phyloP scores from a whole-genome alignment of 2,888 invertebrate species.

The Heteropelma amictum region DNA sequence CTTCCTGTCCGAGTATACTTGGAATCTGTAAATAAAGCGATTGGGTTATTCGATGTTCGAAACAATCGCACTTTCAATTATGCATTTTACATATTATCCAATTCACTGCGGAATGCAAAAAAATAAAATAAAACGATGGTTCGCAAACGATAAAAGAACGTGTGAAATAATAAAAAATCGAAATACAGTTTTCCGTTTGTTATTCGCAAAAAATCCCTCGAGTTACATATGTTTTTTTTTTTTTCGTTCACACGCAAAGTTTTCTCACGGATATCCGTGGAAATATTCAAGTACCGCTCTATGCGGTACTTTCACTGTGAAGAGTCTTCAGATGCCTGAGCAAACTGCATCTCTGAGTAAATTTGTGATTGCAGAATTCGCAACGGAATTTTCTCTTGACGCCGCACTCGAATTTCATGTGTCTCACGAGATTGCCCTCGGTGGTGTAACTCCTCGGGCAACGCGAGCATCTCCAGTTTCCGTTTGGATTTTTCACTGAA shows the following conservation, averaged over 20 bases:
- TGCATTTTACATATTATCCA: too few relatives aligned
- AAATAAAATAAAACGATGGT: too few relatives aligned
- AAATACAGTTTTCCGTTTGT: slow-evolving; percentile 15
- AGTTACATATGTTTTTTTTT: slow-evolving; percentile 9
- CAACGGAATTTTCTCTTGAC: slow-evolving; percentile 82
- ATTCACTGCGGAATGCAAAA: too few relatives aligned
- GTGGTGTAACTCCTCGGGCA: slow-evolving; percentile 71
- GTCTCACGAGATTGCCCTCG: slow-evolving; percentile 75
- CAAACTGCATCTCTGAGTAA: slow-evolving; percentile 67
- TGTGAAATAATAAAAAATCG: too few relatives aligned
- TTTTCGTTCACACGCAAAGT: neutral
- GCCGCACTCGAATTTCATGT: slow-evolving; percentile 86
- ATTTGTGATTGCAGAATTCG: slow-evolving; percentile 65
- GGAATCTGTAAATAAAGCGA: slow-evolving; percentile 39
- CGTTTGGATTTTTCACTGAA: slow-evolving; percentile 49
- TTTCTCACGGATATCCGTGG: neutral
- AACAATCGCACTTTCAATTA: too few relatives aligned
- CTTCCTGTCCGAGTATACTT: neutral
- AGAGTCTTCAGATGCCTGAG: slow-evolving; percentile 66
- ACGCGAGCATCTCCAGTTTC: slow-evolving; percentile 65
- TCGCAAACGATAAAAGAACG: too few relatives aligned
- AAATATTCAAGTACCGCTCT: neutral
- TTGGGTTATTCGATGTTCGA: slow-evolving; percentile 12
- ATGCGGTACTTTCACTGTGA: slow-evolving; percentile 59
- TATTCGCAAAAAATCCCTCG: slow-evolving; percentile 14